A percentile compares a stretch with the other conserved stretches of the same genome.
These are phyloP conservation scores for Bruchidius siliquastri DNA, from an alignment of 2,888 invertebrate genomes.

Conservation along the genomic window DNA sequence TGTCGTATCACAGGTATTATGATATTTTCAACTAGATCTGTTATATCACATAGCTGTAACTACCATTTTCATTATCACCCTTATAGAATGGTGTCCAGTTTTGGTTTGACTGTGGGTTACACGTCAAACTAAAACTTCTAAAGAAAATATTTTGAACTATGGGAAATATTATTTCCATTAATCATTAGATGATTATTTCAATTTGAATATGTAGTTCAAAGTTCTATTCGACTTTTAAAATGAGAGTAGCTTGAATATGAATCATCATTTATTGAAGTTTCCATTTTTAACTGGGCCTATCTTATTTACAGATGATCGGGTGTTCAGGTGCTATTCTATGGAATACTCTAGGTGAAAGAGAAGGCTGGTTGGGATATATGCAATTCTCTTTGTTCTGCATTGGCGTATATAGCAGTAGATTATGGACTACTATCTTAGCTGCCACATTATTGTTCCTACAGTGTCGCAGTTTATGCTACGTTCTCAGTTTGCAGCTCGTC, in stretches of 20 bases:
- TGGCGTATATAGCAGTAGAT: constrained; percentile 73
- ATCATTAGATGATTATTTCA: no score
- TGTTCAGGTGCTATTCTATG: constrained; percentile 74
- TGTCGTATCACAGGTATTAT: constrained; percentile 70
- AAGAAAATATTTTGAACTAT: no score
- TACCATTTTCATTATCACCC: no score
- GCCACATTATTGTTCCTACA: constrained; percentile 76
- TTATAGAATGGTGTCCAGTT: no score
- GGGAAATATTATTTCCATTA: no score
- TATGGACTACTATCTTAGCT: constrained; percentile 83
- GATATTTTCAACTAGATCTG: constrained; percentile 19
- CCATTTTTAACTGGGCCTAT: not conserved
- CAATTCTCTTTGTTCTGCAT: constrained; percentile 74
- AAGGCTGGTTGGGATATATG: constrained; percentile 61
- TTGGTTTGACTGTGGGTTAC: no score
- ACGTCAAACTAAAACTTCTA: no score
- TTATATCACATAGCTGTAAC: no score
- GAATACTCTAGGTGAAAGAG: constrained; percentile 55
- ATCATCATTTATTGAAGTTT: constrained; percentile 8
- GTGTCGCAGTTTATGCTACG: constrained; percentile 78
- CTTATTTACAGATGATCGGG: constrained; percentile 53
- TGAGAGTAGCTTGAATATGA: no score
- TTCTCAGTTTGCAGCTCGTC: constrained; percentile 69
- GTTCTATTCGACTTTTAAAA: no score
- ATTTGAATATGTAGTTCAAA: no score